Evolutionary conservation across 2,888 invertebrate genomes (phyloP), one percentile per base, ranked within the genome.

Genomic region (Apodemia hepburni): DNA sequence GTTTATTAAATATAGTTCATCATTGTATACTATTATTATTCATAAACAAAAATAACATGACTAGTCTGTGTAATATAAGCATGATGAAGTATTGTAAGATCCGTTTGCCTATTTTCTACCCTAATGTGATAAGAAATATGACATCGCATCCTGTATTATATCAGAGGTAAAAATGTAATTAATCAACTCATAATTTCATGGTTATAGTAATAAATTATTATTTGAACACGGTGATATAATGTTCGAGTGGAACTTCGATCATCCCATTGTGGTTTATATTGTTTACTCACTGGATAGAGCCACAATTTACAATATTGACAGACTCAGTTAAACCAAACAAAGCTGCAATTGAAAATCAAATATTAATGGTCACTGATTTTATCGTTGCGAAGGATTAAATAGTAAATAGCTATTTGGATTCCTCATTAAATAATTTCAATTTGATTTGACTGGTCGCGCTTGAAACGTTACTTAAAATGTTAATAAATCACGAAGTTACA

Each of bases 301-400:
- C 64, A 22, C 58, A 38, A 66, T 68, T 65, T 67, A 68, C 68
- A 59, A 64, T 68, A 68, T 68, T 67, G 68, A 68, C 69, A 70
- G 61, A 63, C 67, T 42, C 42, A 54, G 60, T 71, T 69, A 71
- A 70, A 66, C 64, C 67, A 69, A 72, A 75, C 70, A 77, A 63
- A 64, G 69, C 65, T 70, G 65, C 71, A 73, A 74, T 72, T 75
- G 74, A 74, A 77, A 73, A 76, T 76, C 74, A 75, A 77, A 77
- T 74, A 75, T 76, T 76, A 72, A 76, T 70, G 67, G 68, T 70
- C 65, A 42, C 57, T 65, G 63, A 75, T 74, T 61, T 73, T 71
- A 68, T 66, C 63, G 65, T n/a, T 64, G 61, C 62, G 65, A 62
- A 65, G 64, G 67, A 72, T 73, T 73, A 68, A 75, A 78, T 72